Evolutionary conservation across 2,797 vertebrate species (phyloP).

Genomic region (Coilia nasus): DNA sequence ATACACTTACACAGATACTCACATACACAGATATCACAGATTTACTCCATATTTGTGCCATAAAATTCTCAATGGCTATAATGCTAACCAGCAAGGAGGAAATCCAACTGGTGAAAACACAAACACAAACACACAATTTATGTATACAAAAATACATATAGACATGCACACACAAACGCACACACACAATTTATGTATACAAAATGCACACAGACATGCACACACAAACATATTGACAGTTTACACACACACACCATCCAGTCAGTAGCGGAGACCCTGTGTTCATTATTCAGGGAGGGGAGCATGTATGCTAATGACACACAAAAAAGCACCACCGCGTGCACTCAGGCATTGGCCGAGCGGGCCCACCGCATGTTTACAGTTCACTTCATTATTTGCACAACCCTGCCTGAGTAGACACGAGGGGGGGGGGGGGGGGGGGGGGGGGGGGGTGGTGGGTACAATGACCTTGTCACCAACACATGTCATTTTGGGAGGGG

Average conservation of each 20-base stretch:
- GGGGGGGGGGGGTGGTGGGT: background rate
- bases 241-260: constrained; percentile 5
- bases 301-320: background rate
- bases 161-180: background rate
- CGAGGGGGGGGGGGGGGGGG: background rate
- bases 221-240: background rate
- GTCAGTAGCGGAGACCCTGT: background rate
- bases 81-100: background rate
- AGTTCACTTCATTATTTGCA: constrained; percentile 37
- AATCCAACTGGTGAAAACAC: background rate
- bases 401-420: constrained; percentile 47
- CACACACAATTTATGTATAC: background rate
- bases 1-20: too few species aligned
- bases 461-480: constrained; percentile 31
- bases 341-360: background rate
- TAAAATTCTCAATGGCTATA: background rate
- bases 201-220: background rate
- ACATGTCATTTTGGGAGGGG: background rate
- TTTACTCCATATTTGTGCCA: background rate
- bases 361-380: background rate
- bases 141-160: background rate
- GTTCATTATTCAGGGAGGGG: background rate
- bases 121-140: background rate
- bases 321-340: background rate
- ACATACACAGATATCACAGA: background rate